Conservation (phyloP, 2,113 vertebrate species). For the Lota lota region DNA sequence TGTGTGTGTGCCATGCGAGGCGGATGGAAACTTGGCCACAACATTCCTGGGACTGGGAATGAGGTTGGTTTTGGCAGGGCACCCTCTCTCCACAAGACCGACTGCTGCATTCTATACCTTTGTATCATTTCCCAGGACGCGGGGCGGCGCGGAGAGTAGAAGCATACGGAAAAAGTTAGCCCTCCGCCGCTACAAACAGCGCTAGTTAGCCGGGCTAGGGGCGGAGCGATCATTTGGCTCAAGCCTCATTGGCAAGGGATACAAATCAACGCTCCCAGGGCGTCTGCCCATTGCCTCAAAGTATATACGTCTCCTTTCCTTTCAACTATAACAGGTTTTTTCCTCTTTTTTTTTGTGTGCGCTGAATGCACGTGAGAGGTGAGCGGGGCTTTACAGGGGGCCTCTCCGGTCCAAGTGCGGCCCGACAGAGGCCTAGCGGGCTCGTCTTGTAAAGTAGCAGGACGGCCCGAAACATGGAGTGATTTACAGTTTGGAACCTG, state of each 20-base stretch:
- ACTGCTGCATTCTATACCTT: slow-evolving; percentile 49
- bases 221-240: neutral
- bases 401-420: slow-evolving; percentile 42
- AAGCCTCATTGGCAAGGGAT: slow-evolving; percentile 45
- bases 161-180: slow-evolving; percentile 54
- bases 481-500: slow-evolving; percentile 66
- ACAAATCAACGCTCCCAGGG: slow-evolving; percentile 44
- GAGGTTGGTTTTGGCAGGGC: slow-evolving; percentile 47
- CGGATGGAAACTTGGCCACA: slow-evolving; percentile 49
- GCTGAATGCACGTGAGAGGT: slow-evolving; percentile 46
- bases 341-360: neutral
- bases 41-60: slow-evolving; percentile 44
- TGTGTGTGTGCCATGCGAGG: slow-evolving; percentile 15
- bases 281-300: slow-evolving; percentile 50
- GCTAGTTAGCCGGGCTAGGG: slow-evolving; percentile 18
- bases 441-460: slow-evolving; percentile 41
- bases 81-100: slow-evolving; percentile 15
- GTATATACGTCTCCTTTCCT: slow-evolving; percentile 44
- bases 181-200: slow-evolving; percentile 29
- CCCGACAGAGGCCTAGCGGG: slow-evolving; percentile 36
- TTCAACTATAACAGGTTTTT: slow-evolving; percentile 53
- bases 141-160: slow-evolving; percentile 22
- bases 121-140: slow-evolving; percentile 62
- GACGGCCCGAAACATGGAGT: slow-evolving; percentile 57
- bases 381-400: slow-evolving; percentile 52